Evolutionary conservation across 1,140 invertebrate genomes (phyloP), one percentile per base, ranked within the genome.

Genomic region (Arctopsyche grandis): DNA sequence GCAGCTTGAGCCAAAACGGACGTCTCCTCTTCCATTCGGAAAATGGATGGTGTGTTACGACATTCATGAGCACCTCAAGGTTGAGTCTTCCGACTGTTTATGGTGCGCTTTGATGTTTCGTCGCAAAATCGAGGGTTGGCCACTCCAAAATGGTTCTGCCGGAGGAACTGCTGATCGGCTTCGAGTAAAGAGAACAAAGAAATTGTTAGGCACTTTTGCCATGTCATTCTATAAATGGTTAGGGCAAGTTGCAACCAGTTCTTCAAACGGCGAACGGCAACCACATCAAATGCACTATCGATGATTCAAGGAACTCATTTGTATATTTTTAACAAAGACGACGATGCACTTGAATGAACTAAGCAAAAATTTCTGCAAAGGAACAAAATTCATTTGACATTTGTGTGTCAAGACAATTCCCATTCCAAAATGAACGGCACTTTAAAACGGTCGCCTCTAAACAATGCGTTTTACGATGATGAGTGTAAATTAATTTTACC

Each of bases 281-380:
- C 63, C 63, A 0, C 19, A 22, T 66, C 63, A 22, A 66, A 66
- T 26, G 63, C 24, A 66, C 24, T 24, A 7, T 26, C 24, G 63
- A 66, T n/a, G 63, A 66, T 66, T 66, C 58, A 60, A 60, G 4
- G 48, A 52, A 19, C 29, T 38, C 29, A 38, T 38, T 38, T 38
- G 29, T 38, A 38, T 38, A 7, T 38, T 38, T 38, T 38, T 1
- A 38, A 38, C 29, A 7, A 7, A 7, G 29, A 7, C 3, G 7
- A 38, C 29, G 7, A 38, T 38, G 29, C 29, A 38, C 29, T 38
- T n/a, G n/a, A n/a, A n/a, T 38, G 29, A 38, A 38, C 29, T 38
- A 7, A 3, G 48, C 48, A 52, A 52, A 52, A 52, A 52, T n/a
- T n/a, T n/a, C n/a, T n/a, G 7, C 29, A 4, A 38, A 38, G 29